Base-by-base conservation (phyloP, 1,140 invertebrate genomes). In the Chionoecetes opilio region DNA sequence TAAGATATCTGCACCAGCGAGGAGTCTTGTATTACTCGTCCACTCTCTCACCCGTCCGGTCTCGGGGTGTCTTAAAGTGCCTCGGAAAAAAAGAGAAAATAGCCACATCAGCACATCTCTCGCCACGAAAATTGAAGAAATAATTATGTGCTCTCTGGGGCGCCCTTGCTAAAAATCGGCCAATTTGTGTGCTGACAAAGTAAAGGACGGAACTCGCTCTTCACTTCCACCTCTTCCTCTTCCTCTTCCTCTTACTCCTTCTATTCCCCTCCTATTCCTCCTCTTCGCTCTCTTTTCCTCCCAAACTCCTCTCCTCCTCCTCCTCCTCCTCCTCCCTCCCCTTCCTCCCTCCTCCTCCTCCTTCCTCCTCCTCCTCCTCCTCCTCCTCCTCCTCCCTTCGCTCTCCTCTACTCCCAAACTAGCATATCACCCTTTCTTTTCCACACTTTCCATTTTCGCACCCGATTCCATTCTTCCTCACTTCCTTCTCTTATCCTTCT, bases 161-260 rank as follows among this genome's bases (percentile, higher is more conserved):
- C 31, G 38, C 53, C 3, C 38, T 37, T 53, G n/a, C 88, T 53
- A 46, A 31, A n/a, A 90, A 90, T 90, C 88, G 53, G 5, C 88
- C 88, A 90, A 90, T 90, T 90, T 90, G 88, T 53, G 38, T 90
- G 88, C 88, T 90, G 88, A 90, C 88, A 90, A 9, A 53, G 32
- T 90, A 53, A 90, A 29, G 21, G 63, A 75, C 63, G 63, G 63
- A n/a, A n/a, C 63, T 26, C 63, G n/a, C 63, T 75, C 63, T 75
- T 75, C 63, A 75, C 63, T n/a, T 8, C 63, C 2, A 6, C 21
- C 11, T 35, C 38, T 35, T 35, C 86, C 38, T 86, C 84, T 35
- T 41, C 86, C 86, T 6, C 32, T 34, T 35, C 53, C 53, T 75
- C n/a, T 26, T 75, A 3, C 21, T 75, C 63, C 63, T 75, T 14